A percentile compares a stretch with the other conserved stretches of the same genome.
These are phyloP conservation scores for Chironomus riparius DNA, from an alignment of 2,888 invertebrate species.

Conservation along the genomic window DNA sequence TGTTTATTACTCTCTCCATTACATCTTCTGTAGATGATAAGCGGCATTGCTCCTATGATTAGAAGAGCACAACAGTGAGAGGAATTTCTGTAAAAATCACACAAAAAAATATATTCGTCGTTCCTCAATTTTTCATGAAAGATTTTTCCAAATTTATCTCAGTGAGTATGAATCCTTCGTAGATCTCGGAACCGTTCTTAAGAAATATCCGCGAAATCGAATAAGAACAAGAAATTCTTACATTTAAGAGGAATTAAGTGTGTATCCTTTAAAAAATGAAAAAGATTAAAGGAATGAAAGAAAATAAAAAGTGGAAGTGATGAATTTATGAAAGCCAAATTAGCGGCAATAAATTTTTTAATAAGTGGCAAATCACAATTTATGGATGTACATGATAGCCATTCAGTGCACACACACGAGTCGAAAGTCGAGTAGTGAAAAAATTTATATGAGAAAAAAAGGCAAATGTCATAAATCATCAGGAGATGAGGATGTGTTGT, in stretches of 20 bases:
- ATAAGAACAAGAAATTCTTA: background rate
- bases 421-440: no score
- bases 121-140: background rate
- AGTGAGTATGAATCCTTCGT: slow-evolving; percentile 21
- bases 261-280: no score
- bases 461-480: slow-evolving; percentile 19
- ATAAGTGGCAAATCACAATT: background rate
- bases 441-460: background rate
- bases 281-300: background rate
- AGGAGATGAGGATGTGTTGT: background rate
- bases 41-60: background rate
- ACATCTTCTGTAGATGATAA: no score
- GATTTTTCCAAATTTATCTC: background rate
- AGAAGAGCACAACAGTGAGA: background rate
- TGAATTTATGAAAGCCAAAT: background rate
- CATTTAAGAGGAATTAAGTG: background rate
- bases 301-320: background rate
- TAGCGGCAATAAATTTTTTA: background rate
- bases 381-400: background rate
- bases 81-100: background rate
- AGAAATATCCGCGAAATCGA: background rate
- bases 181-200: background rate
- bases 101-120: background rate
- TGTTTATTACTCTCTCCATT: no score
- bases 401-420: background rate